Conservation (phyloP, 2,113 vertebrate species). For the Perccottus glenii region DNA sequence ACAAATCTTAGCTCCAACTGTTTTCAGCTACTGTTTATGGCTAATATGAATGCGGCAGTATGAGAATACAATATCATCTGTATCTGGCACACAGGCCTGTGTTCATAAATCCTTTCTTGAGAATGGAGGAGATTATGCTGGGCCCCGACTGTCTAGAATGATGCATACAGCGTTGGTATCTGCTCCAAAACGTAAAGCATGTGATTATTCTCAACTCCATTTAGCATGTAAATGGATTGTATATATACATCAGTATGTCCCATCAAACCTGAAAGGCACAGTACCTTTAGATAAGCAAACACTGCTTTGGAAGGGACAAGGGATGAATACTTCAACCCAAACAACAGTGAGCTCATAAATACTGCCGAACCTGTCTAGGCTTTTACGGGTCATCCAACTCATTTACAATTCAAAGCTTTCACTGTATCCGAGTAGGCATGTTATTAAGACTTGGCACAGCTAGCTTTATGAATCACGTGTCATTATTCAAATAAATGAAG, state of each 20-base stretch:
- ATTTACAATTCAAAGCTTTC: too few relatives aligned
- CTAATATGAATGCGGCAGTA: too few relatives aligned
- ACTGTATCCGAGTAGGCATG: too few relatives aligned
- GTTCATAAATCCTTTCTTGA: constrained; percentile 41
- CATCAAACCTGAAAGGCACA: constrained; percentile 28
- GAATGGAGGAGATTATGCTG: constrained; percentile 16
- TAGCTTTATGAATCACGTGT: too few relatives aligned
- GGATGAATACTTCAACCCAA: constrained; percentile 12
- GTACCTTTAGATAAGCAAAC: constrained; percentile 6
- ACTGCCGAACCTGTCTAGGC: too few relatives aligned
- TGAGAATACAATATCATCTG: neutral
- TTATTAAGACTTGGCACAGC: too few relatives aligned
- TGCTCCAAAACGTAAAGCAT: constrained; percentile 16
- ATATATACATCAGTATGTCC: constrained; percentile 17
- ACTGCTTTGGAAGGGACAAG: neutral
- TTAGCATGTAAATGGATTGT: constrained; percentile 12
- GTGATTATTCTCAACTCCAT: constrained; percentile 18
- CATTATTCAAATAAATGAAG: too few relatives aligned
- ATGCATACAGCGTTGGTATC: constrained; percentile 11
- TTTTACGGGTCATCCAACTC: too few relatives aligned
- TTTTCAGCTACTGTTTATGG: too few relatives aligned
- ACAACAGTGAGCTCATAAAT: neutral
- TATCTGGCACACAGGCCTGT: constrained; percentile 29
- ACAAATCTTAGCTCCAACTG: too few relatives aligned
- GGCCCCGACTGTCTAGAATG: constrained; percentile 16